Evolutionary conservation across 2,113 vertebrate species (phyloP).

Genomic region (Caretta caretta): DNA sequence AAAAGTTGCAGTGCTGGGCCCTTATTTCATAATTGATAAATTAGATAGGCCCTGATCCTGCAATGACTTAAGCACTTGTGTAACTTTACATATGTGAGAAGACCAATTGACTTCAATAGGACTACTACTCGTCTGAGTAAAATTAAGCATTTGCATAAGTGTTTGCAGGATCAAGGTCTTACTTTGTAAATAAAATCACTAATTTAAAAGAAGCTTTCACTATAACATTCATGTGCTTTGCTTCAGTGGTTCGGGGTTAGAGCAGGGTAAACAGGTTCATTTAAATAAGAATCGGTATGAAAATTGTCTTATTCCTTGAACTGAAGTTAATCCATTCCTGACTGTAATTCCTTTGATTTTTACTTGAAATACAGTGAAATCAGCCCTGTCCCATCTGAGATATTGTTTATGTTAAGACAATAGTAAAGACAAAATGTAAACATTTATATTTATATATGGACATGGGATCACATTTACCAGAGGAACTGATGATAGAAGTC

Average conservation of each 20-base stretch:
- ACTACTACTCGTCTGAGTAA: background rate
- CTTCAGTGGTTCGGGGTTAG: background rate
- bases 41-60: background rate
- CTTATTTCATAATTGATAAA: background rate
- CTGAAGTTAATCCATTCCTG: background rate
- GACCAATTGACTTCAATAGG: background rate
- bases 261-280: background rate
- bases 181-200: background rate
- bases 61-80: background rate
- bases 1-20: background rate
- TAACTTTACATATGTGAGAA: background rate
- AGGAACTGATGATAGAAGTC: background rate
- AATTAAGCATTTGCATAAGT: fast-evolving
- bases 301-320: background rate
- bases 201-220: background rate
- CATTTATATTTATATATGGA: background rate
- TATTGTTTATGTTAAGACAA: background rate
- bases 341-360: background rate
- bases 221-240: background rate
- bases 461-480: background rate
- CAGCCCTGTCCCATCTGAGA: background rate
- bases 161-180: background rate
- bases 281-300: background rate
- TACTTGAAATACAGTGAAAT: background rate
- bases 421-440: background rate